A percentile compares a stretch with the other conserved stretches of the same genome.
phyloP scores from a whole-genome alignment of 2,888 invertebrate species.

The Drosophila greeni region DNA sequence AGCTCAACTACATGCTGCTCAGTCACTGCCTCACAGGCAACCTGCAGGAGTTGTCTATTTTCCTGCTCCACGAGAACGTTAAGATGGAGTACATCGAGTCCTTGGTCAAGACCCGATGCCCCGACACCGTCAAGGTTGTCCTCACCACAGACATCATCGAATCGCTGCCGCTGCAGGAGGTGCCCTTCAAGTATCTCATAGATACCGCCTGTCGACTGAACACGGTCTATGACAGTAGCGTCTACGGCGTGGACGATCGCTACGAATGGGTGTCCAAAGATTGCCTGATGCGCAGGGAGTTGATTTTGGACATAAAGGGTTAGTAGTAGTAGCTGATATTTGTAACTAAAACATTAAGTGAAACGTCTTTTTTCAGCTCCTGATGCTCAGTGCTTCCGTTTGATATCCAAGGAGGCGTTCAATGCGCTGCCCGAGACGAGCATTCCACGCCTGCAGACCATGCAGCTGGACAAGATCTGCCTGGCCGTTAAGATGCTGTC shows the following conservation, averaged over 20 bases:
- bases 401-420: slow-evolving; percentile 41
- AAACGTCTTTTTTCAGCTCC: neutral
- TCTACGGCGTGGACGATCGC: slow-evolving; percentile 30
- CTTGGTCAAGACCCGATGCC: slow-evolving; percentile 14
- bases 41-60: slow-evolving; percentile 42
- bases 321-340: neutral
- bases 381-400: slow-evolving; percentile 46
- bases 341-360: neutral
- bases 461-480: slow-evolving; percentile 57
- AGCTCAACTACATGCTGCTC: slow-evolving; percentile 59
- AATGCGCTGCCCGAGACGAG: slow-evolving; percentile 21
- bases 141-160: slow-evolving; percentile 54
- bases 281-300: slow-evolving; percentile 41
- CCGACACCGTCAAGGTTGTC: slow-evolving; percentile 41
- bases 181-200: slow-evolving; percentile 55
- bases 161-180: slow-evolving; percentile 38
- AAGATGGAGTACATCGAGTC: slow-evolving; percentile 39
- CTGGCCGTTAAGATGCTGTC: slow-evolving; percentile 48
- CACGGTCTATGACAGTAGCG: slow-evolving; percentile 31
- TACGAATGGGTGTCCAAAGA: slow-evolving; percentile 58
- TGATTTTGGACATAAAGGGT: slow-evolving; percentile 49
- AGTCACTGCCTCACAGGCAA: slow-evolving; percentile 46
- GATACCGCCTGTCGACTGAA: slow-evolving; percentile 49
- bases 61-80: slow-evolving; percentile 47
- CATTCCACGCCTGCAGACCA: slow-evolving; percentile 37